Base-by-base conservation (phyloP, 1,140 invertebrate genomes). In the Hyphantria cunea region DNA sequence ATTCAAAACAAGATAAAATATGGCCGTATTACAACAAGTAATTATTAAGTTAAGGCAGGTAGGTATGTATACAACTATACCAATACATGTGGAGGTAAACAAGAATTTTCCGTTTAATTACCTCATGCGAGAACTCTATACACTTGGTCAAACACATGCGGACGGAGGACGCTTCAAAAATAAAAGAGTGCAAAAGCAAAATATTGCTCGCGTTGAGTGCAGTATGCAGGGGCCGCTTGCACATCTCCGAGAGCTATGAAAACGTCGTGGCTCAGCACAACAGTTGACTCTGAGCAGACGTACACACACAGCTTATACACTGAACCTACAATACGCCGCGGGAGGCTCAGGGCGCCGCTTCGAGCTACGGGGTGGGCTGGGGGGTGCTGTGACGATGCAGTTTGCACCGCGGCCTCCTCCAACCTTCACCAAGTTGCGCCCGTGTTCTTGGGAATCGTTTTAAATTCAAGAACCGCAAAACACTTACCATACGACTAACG, bases 381-480 rank as follows among this genome's bases (percentile, higher is more conserved):
- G 62, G 64, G 39, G 70, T 68, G 69, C 69, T 84, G 84, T 89
- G 84, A 86, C 82, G 79, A 84, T 88, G 85, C 86, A 90, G 82
- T 88, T 88, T 90, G 85, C 87, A 84, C 81, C 85, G 86, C 84
- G 82, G 82, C 83, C 84, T 85, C 82, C 81, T 84, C 84, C 82
- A 86, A 86, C 86, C 80, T 86, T 88, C 85, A 86, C 80, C 84
- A 86, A 88, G 84, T 87, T 81, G 85, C 80, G 84, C 84, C 83
- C 84, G 78, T 90, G 85, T 90, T 88, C 84, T 89, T 85, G 79
- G 84, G 87, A 90, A 90, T 90, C 84, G 85, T 90, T 90, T 90
- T 87, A 90, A 90, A 89, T 88, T 89, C 85, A 86, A 86, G 80
- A 89, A 84, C 84, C 84, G 84, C 84, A 85, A 71, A 79, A 66